Base-by-base conservation (phyloP, 2,888 invertebrate species). In the Heliconius cydno region DNA sequence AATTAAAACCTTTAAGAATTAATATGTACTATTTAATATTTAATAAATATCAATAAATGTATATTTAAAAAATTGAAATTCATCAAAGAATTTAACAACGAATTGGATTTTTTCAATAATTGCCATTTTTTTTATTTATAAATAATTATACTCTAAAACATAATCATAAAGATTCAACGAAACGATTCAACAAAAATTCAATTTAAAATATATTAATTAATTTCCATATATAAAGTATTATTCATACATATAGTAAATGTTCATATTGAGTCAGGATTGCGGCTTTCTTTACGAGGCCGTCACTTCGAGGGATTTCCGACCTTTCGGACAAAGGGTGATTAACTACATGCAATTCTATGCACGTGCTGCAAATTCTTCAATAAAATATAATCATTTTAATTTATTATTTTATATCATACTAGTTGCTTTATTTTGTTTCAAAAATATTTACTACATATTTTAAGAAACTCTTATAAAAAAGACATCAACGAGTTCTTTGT, bases 401-500 rank as follows among this genome's bases (percentile, higher is more conserved):
- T 73, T 30, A 28, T 41, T 41, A 75, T 63, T 72, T 30, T 57
- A 28, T 71, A 34, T 46, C 9, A 46, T 72, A 46, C 30, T 28
- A 30, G 1, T 10, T 57, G 25, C 28, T n/a, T 60, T 12, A 60
- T n/a, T 60, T 60, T 10, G n/a, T n/a, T 60, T 60, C n/a, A 12
- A 60, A 9, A 60, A 60, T 46, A 41, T 28, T 30, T 60, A 77
- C 3, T 2, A 12, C 19, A 12, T 13, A 25, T 57, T 67, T 57
- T 60, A 25, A 25, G 4, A 22, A 75, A 46, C 30, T 46, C 1
- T 71, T 30, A 30, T 78, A 79, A 81, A 84, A 83, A 84, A 85
- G 85, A 85, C 79, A 67, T 85, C 84, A 85, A 85, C 85, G 85
- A 79, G 81, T 65, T 57, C 67, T 38, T 2, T 41, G n/a, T 70